Evolutionary conservation across 2,113 vertebrate genomes (phyloP), one percentile per base, ranked within the genome.

Genomic region (Rhipidura dahli): DNA sequence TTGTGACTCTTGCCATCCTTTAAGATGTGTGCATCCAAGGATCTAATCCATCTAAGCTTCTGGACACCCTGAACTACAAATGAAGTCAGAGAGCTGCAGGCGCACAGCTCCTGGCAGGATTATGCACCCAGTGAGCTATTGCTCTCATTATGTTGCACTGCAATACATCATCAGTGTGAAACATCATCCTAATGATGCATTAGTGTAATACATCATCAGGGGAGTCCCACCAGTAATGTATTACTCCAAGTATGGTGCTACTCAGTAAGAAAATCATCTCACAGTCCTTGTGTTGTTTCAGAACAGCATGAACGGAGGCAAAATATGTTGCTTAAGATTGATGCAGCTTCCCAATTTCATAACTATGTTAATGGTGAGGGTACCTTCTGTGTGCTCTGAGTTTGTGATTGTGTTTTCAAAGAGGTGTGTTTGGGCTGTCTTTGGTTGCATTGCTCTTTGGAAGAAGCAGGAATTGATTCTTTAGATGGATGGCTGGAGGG

Each of bases 101-200:
- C 92, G 0, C 82, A 45, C 92, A 90, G 66, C 92, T 96, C 91
- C 96, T 92, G 95, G 95, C 96, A 96, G 96, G 91, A 97, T 97
- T 96, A 94, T 90, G 92, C 93, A 95, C 91, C 90, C 73, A 87
- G 91, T 97, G 97, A 97, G 97, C 97, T 98, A 97, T 97, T 86
- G 91, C 97, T 96, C 96, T 97, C 97, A 97, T 98, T 97, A 97
- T 96, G 93, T 95, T 97, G 69, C 94, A 93, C 84, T 95, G 96
- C 93, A 90, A 97, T 97, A 83, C 73, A 97, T 98, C 97, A 94
- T 95, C 83, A 64, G 83, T 89, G 95, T 92, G 97, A 96, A 96
- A 96, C 96, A 97, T 97, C 96, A 95, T 96, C 96, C 95, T 97
- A 97, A 97, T 97, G 97, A 98, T 97, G 87, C 96, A 97, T 97